Conservation (phyloP, 2,113 vertebrate genomes). For the Spea bombifrons region DNA sequence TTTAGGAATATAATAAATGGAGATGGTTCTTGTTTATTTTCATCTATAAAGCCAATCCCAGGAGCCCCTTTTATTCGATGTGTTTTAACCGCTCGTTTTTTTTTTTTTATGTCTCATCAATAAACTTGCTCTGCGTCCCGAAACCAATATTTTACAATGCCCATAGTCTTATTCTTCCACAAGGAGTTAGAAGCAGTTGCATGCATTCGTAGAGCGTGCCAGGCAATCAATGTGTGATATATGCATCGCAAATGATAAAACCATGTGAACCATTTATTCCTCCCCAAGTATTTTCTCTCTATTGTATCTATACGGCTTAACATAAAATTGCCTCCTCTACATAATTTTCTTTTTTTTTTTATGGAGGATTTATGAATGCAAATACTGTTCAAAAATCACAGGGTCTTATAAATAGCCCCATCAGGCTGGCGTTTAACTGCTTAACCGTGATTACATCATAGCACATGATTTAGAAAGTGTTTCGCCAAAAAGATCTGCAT, state of each 20-base stretch:
- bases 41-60: conserved; percentile 12
- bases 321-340: neutral
- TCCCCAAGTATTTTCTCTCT: no score
- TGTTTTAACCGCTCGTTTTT: conserved; percentile 10
- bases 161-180: conserved; percentile 30
- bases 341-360: conserved; percentile 12
- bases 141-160: conserved; percentile 1
- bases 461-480: no score
- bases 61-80: neutral
- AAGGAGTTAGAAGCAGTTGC: conserved; percentile 26
- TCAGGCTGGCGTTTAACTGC: no score
- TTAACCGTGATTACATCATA: no score
- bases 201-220: neutral
- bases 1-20: conserved; percentile 13
- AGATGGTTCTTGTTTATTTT: conserved; percentile 1
- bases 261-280: neutral
- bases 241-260: conserved; percentile 35
- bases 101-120: conserved; percentile 34
- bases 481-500: no score
- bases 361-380: no score
- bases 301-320: no score
- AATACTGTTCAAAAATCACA: no score
- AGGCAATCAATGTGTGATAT: conserved; percentile 21
- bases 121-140: conserved; percentile 11
- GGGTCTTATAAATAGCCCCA: no score